Base-by-base conservation (phyloP, 2,113 vertebrate species). In the Neodontobutis hainanensis region DNA sequence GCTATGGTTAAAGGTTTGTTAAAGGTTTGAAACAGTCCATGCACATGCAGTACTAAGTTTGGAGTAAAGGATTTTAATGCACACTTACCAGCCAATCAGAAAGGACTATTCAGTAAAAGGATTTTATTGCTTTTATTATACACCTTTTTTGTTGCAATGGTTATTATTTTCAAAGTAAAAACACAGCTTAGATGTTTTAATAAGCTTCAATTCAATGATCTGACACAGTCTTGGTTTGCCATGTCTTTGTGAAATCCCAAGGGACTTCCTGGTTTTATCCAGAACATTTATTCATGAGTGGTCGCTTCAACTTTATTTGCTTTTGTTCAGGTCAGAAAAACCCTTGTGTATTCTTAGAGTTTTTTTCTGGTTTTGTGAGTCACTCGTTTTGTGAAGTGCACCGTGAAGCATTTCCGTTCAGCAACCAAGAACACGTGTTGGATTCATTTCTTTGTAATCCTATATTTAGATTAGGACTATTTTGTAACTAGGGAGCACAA, bases 331-430 rank as follows among this genome's bases (percentile, higher is more conserved):
- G 50, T 61, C 19, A 27, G 19, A 27, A 27, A 27, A 27, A 27
- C 19, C 19, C 19, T 27, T 27, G 19, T 27, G 19, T 27, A 27
- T 63, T 19, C 4, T 9, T 49, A 51, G 11, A 1, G 0, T 27
- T 61, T 66, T n/a, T 12, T 35, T 61, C 15, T 66, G 15, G 32
- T 70, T 75, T 71, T 61, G 46, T 71, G 14, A 64, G 73, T 74
- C 73, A 74, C 42, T 66, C 5, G 6, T 55, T 73, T 8, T 36
- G 7, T 46, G 1, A 11, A 12, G 49, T 53, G 14, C 70, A 6
- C 16, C 38, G 12, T 81, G 74, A 44, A 71, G 5, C 15, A 15
- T 40, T 38, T n/a, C 7, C 34, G 56, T 75, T 77, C 67, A 42
- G 45, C 52, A 84, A 67, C 44, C 8, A 15, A 36, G 50, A 35